These are phyloP conservation scores for Drosophila pandora DNA, from an alignment of 1,140 invertebrate species.

Conservation along the genomic window DNA sequence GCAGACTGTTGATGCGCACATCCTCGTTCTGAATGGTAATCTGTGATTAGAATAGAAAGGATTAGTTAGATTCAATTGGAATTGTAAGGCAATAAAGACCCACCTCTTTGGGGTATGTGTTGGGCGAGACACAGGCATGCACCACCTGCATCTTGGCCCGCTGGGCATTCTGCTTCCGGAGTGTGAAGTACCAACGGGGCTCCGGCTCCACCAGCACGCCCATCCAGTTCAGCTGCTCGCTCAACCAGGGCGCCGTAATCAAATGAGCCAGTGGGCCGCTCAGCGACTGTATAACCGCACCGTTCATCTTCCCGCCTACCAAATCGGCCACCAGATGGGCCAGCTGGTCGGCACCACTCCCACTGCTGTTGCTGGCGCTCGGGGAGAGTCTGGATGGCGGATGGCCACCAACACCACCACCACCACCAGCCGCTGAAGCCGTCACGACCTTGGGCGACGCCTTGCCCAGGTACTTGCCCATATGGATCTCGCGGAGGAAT, in stretches of 20 bases:
- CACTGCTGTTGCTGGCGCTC: conserved; percentile 53
- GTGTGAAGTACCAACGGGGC: conserved; percentile 87
- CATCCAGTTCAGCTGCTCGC: conserved; percentile 88
- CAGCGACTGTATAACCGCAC: conserved; percentile 85
- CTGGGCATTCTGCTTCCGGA: conserved; percentile 85
- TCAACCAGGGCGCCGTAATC: conserved; percentile 86
- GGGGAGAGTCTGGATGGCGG: neutral
- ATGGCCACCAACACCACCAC: neutral
- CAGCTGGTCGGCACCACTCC: conserved; percentile 78
- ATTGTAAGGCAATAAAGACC: conserved; percentile 14
- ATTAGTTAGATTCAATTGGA: neutral
- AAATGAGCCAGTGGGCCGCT: conserved; percentile 84
- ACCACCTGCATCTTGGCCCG: conserved; percentile 86
- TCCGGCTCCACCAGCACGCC: conserved; percentile 91
- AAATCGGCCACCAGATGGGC: conserved; percentile 84
- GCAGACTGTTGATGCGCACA: conserved; percentile 86
- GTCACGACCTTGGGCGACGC: conserved; percentile 36
- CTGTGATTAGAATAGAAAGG: conserved; percentile 55
- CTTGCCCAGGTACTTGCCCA: conserved; percentile 83
- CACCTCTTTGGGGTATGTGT: conserved; percentile 90
- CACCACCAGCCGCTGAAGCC: conserved; percentile 22
- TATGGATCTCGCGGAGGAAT: conserved; percentile 88
- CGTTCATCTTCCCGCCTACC: conserved; percentile 84
- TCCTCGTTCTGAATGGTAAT: conserved; percentile 87
- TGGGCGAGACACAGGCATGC: conserved; percentile 90